phyloP scores from a whole-genome alignment of 2,888 invertebrate species.

The Teleiodes luculella region DNA sequence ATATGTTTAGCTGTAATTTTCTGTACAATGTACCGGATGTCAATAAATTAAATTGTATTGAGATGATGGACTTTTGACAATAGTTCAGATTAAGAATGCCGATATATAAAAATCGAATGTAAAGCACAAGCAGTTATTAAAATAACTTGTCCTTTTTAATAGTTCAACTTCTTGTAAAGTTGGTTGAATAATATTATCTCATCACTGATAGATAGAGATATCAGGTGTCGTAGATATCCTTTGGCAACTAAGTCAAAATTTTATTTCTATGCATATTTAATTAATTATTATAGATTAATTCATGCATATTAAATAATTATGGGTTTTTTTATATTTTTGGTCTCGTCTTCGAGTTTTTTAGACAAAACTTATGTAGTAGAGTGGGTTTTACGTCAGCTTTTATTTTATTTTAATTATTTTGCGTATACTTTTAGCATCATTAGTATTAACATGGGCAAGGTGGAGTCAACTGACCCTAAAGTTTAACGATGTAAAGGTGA shows the following conservation, averaged over 20 bases:
- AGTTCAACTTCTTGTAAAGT: neutral
- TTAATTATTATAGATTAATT: neutral
- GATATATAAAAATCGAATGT: no score
- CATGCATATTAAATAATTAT: neutral
- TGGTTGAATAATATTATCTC: neutral
- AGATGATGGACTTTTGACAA: no score
- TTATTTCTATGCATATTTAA: neutral
- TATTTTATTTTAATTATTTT: neutral
- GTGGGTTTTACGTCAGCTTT: no score
- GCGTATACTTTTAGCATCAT: neutral
- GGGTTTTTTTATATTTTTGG: neutral
- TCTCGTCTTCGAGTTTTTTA: neutral
- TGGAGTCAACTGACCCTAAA: conserved; percentile 1
- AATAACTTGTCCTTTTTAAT: neutral
- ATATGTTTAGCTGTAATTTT: no score
- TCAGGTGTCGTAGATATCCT: neutral
- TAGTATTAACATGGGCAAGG: neutral
- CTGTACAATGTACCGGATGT: no score
- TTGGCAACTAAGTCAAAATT: neutral
- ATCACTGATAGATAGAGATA: neutral
- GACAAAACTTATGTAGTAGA: no score
- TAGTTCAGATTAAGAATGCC: no score
- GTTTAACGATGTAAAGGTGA: conserved; percentile 1
- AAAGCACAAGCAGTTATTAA: neutral
- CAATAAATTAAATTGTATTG: no score